These are phyloP conservation scores for Contarinia nasturtii DNA, from an alignment of 1,140 invertebrate genomes.

Conservation along the genomic window DNA sequence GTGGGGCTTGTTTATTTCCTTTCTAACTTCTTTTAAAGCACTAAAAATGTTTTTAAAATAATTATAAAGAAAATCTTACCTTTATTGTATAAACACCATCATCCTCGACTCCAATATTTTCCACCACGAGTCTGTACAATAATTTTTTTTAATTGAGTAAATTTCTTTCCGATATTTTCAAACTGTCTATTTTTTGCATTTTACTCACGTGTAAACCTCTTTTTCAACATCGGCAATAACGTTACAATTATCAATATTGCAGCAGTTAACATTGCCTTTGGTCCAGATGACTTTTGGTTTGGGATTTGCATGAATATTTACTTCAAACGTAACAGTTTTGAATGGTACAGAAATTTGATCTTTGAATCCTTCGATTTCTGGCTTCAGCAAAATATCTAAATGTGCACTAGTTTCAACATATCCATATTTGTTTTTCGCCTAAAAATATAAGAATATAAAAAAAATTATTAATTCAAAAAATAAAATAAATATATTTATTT, in stretches of 20 bases:
- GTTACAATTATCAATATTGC: slow-evolving; percentile 22
- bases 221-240: slow-evolving; percentile 22
- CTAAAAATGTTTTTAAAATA: too few species aligned
- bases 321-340: slow-evolving; percentile 48
- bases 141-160: neutral
- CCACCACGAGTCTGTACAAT: slow-evolving; percentile 38
- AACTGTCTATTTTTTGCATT: neutral
- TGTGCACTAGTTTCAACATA: slow-evolving; percentile 44
- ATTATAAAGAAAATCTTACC: too few species aligned
- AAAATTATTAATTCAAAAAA: too few species aligned
- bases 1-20: too few species aligned
- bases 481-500: too few species aligned
- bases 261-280: slow-evolving; percentile 24
- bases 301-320: slow-evolving; percentile 55
- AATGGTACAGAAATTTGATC: slow-evolving; percentile 52
- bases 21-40: too few species aligned
- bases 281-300: slow-evolving; percentile 55
- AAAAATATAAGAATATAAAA: too few species aligned
- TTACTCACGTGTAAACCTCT: slow-evolving; percentile 13
- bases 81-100: slow-evolving; percentile 60
- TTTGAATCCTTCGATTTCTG: slow-evolving; percentile 51
- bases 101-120: slow-evolving; percentile 47
- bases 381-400: slow-evolving; percentile 51
- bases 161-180: neutral
- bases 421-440: slow-evolving; percentile 59